These are phyloP conservation scores for Thymelicus acteon DNA, from an alignment of 2,888 invertebrate genomes.

Conservation along the genomic window DNA sequence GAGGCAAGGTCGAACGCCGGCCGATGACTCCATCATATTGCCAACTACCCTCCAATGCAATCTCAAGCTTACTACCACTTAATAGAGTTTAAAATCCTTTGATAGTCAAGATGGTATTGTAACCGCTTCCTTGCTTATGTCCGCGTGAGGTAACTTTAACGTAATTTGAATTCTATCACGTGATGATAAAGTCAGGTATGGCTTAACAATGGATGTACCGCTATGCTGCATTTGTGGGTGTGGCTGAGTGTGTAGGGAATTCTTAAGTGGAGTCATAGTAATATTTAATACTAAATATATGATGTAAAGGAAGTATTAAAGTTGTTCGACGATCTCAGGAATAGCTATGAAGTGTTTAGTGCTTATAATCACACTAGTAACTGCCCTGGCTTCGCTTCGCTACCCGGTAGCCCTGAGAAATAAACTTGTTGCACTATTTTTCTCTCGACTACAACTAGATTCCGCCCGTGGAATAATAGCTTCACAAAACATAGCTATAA, in stretches of 20 bases:
- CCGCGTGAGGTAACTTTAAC: conserved; percentile 18
- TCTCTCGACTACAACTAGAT: too few species aligned
- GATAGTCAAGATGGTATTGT: conserved; percentile 42
- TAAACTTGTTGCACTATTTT: too few species aligned
- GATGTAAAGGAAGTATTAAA: not conserved
- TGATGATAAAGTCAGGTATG: conserved; percentile 19
- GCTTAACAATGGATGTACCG: conserved; percentile 24
- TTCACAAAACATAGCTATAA: too few species aligned
- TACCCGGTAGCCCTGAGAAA: too few species aligned
- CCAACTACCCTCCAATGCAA: conserved; percentile 39
- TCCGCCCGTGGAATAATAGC: too few species aligned
- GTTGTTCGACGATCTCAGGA: not conserved
- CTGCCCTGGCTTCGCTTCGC: too few species aligned
- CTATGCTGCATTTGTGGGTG: conserved; percentile 29
- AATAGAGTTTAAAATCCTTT: conserved; percentile 41
- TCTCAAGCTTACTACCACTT: conserved; percentile 38
- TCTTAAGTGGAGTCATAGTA: conserved; percentile 26
- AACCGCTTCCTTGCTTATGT: conserved; percentile 39
- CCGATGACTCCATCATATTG: conserved; percentile 59
- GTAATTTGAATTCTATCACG: conserved; percentile 27
- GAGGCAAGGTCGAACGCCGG: conserved; percentile 74
- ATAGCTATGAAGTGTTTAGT: not conserved
- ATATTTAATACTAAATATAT: conserved; percentile 14
- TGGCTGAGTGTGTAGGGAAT: conserved; percentile 27
- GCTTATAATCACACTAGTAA: not conserved